Base-by-base conservation (phyloP, 1,140 invertebrate species). In the Hylaeus anthracinus region DNA sequence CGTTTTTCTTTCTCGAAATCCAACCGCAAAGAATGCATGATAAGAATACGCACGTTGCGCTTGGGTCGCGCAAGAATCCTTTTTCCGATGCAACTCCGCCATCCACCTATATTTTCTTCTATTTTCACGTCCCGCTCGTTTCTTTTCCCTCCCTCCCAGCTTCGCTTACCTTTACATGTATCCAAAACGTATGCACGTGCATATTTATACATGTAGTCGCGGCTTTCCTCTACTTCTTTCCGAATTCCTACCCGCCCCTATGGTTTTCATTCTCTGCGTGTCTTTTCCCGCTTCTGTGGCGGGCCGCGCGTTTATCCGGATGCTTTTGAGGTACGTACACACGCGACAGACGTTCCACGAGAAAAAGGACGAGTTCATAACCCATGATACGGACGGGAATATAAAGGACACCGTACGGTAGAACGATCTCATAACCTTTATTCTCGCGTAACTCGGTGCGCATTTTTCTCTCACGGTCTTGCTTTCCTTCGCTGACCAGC, bases 351-450 rank as follows among this genome's bases (percentile, higher is more conserved):
- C 41, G 48, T 74, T 48, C 26, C 67, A 26, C 9, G 41, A 41
- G 55, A 73, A 72, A 83, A 81, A 76, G 55, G 48, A 86, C 53
- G 75, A 86, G 58, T 73, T 76, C 41, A 72, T 83, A 79, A 83
- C 53, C 69, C 48, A n/a, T 60, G 41, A 65, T 83, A 70, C 72
- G 53, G 64, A 65, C 58, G 64, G 37, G 84, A 86, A 83, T 86
- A 86, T 86, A 83, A 86, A 86, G 51, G 75, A 81, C 48, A 51
- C 67, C n/a, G 63, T n/a, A 41, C 71, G 66, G 26, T 58, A 53
- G 64, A 80, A 79, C 63, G 60, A 69, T 86, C 79, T 76, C 48
- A 74, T 83, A 86, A 77, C 56, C 81, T 78, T 64, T 26, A 51
- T 55, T 61, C 72, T 6, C 8, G 26, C 48, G 43, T 77, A 70